These are phyloP conservation scores for Gila orcuttii DNA, from an alignment of 2,113 vertebrate species.

Conservation along the genomic window DNA sequence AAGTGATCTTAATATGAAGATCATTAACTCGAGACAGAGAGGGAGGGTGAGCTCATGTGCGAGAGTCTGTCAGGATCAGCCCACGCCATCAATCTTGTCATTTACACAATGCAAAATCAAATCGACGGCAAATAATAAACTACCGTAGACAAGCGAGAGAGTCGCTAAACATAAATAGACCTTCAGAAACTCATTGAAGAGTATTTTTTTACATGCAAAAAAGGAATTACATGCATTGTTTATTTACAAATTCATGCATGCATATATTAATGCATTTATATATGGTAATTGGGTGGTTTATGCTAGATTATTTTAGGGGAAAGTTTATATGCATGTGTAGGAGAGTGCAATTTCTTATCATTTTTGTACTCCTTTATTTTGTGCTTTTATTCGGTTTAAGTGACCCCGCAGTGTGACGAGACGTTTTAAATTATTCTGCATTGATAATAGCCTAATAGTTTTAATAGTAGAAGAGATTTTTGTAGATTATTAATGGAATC, in stretches of 20 bases:
- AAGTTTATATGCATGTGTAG: not conserved
- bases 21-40: slow-evolving; percentile 62
- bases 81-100: slow-evolving; percentile 55
- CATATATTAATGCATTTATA: not conserved
- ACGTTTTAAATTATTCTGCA: no score
- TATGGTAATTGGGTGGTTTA: not conserved
- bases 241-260: not conserved
- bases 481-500: not conserved
- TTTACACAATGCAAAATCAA: slow-evolving; percentile 57
- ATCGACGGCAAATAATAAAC: slow-evolving; percentile 48
- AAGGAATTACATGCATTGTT: slow-evolving; percentile 5
- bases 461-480: no score
- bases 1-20: slow-evolving; percentile 64
- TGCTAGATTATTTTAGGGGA: not conserved
- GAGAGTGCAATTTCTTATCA: not conserved
- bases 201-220: not conserved
- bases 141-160: slow-evolving; percentile 1
- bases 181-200: slow-evolving; percentile 19
- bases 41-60: slow-evolving; percentile 34
- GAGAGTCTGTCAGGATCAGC: slow-evolving; percentile 16
- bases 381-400: not conserved
- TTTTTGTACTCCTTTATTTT: not conserved
- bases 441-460: no score
- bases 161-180: slow-evolving; percentile 14
- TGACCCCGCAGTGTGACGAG: no score